Percentiles rank a stretch among this genome's conserved stretches.
These are phyloP conservation scores for Cathartes aura DNA, from an alignment of 2,113 vertebrate genomes.

Conservation along the genomic window DNA sequence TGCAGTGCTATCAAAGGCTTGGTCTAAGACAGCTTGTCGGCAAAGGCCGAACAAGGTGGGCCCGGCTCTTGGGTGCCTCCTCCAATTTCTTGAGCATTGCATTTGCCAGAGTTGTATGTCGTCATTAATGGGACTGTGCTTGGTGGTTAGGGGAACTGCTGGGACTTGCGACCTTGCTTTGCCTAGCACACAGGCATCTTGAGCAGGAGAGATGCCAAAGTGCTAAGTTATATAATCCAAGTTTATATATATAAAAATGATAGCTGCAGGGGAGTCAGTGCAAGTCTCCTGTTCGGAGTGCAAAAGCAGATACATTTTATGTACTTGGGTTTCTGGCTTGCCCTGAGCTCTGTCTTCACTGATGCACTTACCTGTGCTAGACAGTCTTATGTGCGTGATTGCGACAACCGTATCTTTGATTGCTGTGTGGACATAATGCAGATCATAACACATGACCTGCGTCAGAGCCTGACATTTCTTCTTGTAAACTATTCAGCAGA, in stretches of 20 bases:
- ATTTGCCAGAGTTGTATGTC: background rate
- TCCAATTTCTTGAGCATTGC: background rate
- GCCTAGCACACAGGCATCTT: background rate
- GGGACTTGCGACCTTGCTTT: background rate
- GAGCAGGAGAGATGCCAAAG: background rate
- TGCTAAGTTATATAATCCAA: background rate
- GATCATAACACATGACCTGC: background rate
- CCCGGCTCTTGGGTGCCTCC: background rate
- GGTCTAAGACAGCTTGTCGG: background rate
- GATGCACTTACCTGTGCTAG: background rate
- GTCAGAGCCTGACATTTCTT: slow-evolving; percentile 54
- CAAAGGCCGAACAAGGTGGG: background rate
- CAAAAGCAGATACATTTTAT: background rate
- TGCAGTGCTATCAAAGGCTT: background rate
- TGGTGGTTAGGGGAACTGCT: background rate
- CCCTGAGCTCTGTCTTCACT: background rate
- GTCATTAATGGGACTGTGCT: background rate
- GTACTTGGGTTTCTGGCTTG: background rate
- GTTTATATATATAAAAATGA: background rate
- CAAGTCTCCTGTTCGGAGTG: background rate
- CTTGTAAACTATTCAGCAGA: slow-evolving; percentile 39
- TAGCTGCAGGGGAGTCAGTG: background rate
- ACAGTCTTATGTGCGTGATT: background rate
- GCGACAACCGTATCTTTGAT: background rate
- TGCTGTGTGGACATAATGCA: background rate